Evolutionary conservation across 2,888 invertebrate species (phyloP).

Genomic region (Amphipyra tragopoginis): DNA sequence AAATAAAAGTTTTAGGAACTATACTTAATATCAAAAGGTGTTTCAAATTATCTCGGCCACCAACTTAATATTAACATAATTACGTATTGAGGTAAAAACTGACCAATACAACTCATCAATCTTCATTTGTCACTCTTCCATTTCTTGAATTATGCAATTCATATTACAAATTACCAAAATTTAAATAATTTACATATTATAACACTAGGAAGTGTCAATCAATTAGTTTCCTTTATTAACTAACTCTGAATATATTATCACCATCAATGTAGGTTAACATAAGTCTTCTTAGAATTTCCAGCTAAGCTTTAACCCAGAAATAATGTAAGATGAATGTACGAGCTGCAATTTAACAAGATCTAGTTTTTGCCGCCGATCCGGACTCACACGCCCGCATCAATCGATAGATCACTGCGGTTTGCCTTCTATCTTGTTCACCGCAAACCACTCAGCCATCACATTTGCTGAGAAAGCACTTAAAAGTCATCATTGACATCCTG

Average conservation of each 20-base stretch:
- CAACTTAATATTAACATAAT: too few relatives aligned
- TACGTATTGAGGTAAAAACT: slow-evolving; percentile 8
- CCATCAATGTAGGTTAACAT: not conserved
- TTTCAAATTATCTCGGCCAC: too few relatives aligned
- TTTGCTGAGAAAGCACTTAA: slow-evolving; percentile 37
- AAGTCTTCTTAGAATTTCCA: slow-evolving; percentile 6
- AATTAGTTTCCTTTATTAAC: not conserved
- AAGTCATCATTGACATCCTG: slow-evolving; percentile 45
- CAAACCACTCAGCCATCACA: slow-evolving; percentile 31
- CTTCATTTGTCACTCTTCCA: slow-evolving; percentile 4
- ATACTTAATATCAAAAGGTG: too few relatives aligned
- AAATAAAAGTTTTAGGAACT: too few relatives aligned
- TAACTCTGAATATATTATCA: not conserved
- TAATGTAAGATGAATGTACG: not conserved
- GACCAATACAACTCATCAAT: slow-evolving; percentile 1
- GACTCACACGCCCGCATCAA: slow-evolving; percentile 17
- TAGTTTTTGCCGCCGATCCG: slow-evolving; percentile 1
- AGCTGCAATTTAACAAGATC: slow-evolving; percentile 14
- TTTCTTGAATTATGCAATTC: slow-evolving; percentile 12
- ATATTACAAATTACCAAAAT: not conserved
- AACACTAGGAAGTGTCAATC: not conserved
- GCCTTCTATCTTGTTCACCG: slow-evolving; percentile 28
- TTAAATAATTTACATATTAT: not conserved
- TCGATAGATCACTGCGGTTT: slow-evolving; percentile 42
- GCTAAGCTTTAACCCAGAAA: slow-evolving; percentile 4